Percentiles rank a stretch among this genome's conserved stretches.
phyloP scores from a whole-genome alignment of 2,797 vertebrate species.

The Buceros bicornis region DNA sequence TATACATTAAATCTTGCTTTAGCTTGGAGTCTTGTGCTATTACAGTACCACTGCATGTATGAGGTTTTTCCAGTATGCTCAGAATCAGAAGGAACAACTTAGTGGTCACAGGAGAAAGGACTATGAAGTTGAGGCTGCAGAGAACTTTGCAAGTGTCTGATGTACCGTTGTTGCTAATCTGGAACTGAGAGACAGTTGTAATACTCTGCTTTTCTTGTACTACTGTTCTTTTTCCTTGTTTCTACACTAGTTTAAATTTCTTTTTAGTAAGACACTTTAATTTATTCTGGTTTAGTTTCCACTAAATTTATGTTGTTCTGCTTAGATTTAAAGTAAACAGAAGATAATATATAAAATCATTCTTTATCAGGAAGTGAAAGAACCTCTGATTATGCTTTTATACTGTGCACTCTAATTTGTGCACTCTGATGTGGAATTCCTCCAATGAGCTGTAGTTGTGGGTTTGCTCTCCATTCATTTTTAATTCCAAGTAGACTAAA shows the following conservation, averaged over 20 bases:
- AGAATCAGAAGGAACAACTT: background rate
- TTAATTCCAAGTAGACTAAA: background rate
- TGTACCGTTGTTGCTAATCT: background rate
- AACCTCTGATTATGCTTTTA: background rate
- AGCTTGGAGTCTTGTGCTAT: background rate
- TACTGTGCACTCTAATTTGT: conserved; percentile 1
- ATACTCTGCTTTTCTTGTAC: background rate
- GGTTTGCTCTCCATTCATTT: background rate
- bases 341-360: background rate
- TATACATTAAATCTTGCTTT: background rate
- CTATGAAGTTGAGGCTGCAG: background rate
- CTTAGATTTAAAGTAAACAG: background rate
- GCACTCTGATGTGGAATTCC: background rate
- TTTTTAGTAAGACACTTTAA: background rate
- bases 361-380: conserved; percentile 25
- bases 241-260: background rate
- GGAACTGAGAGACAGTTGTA: background rate
- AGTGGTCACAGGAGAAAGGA: background rate
- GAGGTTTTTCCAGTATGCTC: background rate
- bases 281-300: background rate
- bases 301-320: background rate
- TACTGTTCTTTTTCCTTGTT: background rate
- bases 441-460: conserved; percentile 35
- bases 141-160: background rate
- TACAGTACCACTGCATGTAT: background rate